phyloP scores from a whole-genome alignment of 2,888 invertebrate genomes.

The Chironomus tentans region DNA sequence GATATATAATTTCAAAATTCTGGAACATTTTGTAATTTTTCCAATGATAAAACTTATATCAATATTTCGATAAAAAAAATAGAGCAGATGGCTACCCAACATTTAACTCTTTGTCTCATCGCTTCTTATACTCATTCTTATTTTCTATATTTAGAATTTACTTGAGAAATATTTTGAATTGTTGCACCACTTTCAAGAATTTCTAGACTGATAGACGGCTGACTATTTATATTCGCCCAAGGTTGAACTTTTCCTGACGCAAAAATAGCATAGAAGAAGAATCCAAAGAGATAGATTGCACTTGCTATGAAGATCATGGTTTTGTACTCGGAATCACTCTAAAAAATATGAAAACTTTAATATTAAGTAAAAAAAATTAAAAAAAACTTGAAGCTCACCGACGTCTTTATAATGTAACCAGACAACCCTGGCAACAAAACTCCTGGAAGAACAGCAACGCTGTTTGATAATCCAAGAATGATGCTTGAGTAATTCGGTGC shows the following conservation, averaged over 20 bases:
- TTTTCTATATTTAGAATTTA: too few species aligned
- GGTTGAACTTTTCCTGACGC: conserved; percentile 16
- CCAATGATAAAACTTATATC: too few species aligned
- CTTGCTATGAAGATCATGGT: conserved; percentile 14
- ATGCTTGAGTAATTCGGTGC: conserved; percentile 78
- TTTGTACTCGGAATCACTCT: conserved; percentile 7
- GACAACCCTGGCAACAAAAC: conserved; percentile 66
- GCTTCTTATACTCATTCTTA: too few species aligned
- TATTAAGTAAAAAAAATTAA: not conserved
- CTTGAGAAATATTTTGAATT: too few species aligned
- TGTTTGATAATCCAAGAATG: conserved; percentile 77
- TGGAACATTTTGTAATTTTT: too few species aligned
- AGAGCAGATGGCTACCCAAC: too few species aligned
- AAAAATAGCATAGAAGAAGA: conserved; percentile 16
- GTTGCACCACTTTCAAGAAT: too few species aligned
- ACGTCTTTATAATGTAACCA: conserved; percentile 59
- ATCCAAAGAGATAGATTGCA: conserved; percentile 19
- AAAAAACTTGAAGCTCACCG: conserved; percentile 41
- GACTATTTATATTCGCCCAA: not conserved
- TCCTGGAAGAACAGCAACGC: conserved; percentile 73
- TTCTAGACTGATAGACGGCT: not conserved
- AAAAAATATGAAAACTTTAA: not conserved
- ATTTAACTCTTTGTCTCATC: too few species aligned
- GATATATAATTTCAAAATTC: too few species aligned
- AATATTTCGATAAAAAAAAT: too few species aligned